Evolutionary conservation across 2,888 invertebrate species (phyloP).

Genomic region (Rhogogaster chlorosoma): DNA sequence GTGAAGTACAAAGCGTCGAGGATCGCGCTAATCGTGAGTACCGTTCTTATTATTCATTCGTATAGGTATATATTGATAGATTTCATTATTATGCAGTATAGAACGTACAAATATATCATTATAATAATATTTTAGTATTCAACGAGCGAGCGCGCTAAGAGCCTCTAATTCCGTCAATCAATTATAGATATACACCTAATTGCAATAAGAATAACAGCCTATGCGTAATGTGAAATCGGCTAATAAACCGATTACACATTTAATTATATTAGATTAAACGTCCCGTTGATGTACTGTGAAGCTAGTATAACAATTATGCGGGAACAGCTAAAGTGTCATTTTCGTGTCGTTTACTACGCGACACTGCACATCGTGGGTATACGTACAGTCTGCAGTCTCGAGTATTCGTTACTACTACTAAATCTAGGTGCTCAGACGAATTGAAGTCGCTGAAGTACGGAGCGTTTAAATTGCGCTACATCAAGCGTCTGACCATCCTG

Average conservation of each 20-base stretch:
- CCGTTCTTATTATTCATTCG: neutral
- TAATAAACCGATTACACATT: neutral
- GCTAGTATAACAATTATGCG: neutral
- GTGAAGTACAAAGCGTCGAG: neutral
- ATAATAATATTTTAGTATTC: neutral
- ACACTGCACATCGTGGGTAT: neutral
- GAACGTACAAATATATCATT: neutral
- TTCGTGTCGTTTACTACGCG: neutral
- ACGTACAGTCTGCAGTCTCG: neutral
- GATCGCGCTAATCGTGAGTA: neutral
- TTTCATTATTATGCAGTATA: neutral
- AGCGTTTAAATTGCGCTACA: neutral
- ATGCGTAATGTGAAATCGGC: neutral
- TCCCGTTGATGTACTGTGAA: neutral
- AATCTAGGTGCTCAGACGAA: slow-evolving; percentile 3
- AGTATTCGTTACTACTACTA: neutral
- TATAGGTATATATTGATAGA: neutral
- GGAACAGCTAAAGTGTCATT: neutral
- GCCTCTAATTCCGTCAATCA: neutral
- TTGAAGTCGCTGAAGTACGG: neutral
- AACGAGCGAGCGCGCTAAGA: neutral
- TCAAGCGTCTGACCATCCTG: neutral
- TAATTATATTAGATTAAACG: neutral
- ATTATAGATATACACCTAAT: neutral
- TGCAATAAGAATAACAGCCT: neutral